Percentiles rank a stretch among this genome's conserved stretches.
Conservation (phyloP, 1,140 invertebrate species). For the Campoletis sonorensis region DNA sequence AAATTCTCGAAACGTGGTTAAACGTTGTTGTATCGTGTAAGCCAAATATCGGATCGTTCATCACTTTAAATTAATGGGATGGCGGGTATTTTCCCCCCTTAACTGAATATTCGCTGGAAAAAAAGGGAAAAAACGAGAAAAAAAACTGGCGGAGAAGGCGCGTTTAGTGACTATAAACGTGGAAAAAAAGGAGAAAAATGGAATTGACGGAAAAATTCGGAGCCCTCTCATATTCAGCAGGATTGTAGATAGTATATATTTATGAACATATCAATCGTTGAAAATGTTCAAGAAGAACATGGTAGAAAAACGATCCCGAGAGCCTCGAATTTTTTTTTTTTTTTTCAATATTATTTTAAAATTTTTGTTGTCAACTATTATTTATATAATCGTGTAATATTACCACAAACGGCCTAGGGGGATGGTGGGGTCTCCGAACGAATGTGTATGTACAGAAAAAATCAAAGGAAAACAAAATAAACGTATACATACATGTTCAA, state of each 20-base stretch:
- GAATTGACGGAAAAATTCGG: conserved; percentile 1
- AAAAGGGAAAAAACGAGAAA: too few relatives aligned
- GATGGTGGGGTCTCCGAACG: neutral
- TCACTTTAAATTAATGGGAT: too few relatives aligned
- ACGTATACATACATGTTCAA: neutral
- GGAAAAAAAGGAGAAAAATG: neutral
- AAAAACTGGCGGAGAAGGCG: too few relatives aligned
- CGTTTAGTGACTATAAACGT: too few relatives aligned
- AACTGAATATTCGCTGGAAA: too few relatives aligned
- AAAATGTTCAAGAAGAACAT: neutral
- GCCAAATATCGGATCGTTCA: too few relatives aligned
- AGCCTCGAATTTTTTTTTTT: neutral
- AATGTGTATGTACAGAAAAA: neutral
- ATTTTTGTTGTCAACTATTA: neutral
- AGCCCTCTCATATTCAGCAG: neutral
- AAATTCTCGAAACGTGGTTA: too few relatives aligned
- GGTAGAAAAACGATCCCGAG: conserved; percentile 1
- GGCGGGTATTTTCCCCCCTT: too few relatives aligned
- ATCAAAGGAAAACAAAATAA: neutral
- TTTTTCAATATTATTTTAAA: too few relatives aligned
- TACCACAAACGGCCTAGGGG: conserved; percentile 16
- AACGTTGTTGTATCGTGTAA: too few relatives aligned
- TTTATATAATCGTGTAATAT: neutral
- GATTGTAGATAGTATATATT: neutral
- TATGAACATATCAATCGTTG: conserved; percentile 4